Conservation (phyloP, 2,797 vertebrate species). For the Rallus crepitans region DNA sequence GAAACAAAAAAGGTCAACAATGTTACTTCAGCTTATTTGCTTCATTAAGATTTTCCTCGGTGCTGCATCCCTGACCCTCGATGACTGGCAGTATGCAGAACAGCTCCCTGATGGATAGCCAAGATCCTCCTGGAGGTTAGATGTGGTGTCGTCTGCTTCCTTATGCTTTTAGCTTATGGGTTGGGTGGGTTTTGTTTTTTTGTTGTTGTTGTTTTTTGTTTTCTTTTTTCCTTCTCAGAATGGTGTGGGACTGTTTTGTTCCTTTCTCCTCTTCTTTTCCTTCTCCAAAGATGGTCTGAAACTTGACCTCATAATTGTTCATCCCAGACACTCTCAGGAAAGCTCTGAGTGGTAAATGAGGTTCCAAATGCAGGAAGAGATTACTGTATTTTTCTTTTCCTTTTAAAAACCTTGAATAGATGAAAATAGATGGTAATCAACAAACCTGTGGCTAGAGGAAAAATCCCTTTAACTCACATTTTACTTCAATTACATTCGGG, state of each 20-base stretch:
- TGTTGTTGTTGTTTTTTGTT: background rate
- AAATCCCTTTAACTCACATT: constrained; percentile 81
- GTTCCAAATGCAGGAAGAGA: constrained; percentile 73
- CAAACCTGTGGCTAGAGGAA: constrained; percentile 76
- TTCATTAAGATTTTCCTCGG: background rate
- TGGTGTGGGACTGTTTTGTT: background rate
- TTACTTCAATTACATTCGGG: constrained; percentile 78
- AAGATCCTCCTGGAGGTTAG: constrained; percentile 31
- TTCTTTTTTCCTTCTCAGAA: background rate
- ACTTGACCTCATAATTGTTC: constrained; percentile 76
- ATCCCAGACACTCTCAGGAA: constrained; percentile 45
- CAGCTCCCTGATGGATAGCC: constrained; percentile 15
- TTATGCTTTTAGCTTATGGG: constrained; percentile 43
- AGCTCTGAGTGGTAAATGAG: constrained; percentile 73
- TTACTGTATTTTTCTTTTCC: constrained; percentile 74
- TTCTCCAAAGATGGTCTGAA: constrained; percentile 66
- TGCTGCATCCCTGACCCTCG: background rate
- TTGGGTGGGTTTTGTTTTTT: no score
- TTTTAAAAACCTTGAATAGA: constrained; percentile 78
- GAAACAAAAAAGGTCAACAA: background rate
- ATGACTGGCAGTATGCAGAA: background rate
- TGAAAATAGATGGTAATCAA: constrained; percentile 80
- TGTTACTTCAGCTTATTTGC: background rate
- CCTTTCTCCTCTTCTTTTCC: constrained; percentile 15
- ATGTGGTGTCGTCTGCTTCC: constrained; percentile 35